Evolutionary conservation across 1,140 invertebrate genomes (phyloP), one percentile per base, ranked within the genome.

Genomic region (Trachymyrmex cornetzi): DNA sequence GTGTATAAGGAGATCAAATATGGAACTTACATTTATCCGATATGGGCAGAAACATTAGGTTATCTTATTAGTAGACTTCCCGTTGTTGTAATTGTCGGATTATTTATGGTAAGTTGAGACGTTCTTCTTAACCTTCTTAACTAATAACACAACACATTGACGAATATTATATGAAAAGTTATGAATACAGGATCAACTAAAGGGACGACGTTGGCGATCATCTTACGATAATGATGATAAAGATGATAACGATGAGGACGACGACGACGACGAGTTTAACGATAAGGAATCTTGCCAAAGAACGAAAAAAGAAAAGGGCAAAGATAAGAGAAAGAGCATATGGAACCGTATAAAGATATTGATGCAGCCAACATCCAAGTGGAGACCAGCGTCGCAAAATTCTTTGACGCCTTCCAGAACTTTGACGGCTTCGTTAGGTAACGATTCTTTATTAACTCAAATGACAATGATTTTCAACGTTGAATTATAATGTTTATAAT

Each of bases 21-120:
- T 89, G 98, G 98, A 0, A 95, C 96, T 74, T 97, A 97, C 89
- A 96, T 97, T 6, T 98, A 98, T 93, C 98, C 98, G 0, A 94
- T 96, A 88, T 98, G 97, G 97, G 97, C 97, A 0, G 97, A 98
- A 91, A 96, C 96, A 1, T 96, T 98, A n/a, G 97, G 98, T 7
- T 98, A 97, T 97, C 94, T 96, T 3, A 95, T 98, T 30, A 97
- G 98, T 0, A 95, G 97, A 14, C 91, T 97, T 87, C 97, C 98
- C 0, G 97, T 98, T 0, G 86, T 96, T 7, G 96, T 98, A 3
- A 97, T 98, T 48, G 95, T 98, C 14, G 92, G 96, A 19, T 95
- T 97, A 91, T 97, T 96, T 3, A 92, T 97, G 22, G 96, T 93
- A 96, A 97, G 94, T 96, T 96, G 3, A 19, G 1, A 30, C 2